phyloP scores from a whole-genome alignment of 1,140 invertebrate species.

The Neotoxoptera formosana region DNA sequence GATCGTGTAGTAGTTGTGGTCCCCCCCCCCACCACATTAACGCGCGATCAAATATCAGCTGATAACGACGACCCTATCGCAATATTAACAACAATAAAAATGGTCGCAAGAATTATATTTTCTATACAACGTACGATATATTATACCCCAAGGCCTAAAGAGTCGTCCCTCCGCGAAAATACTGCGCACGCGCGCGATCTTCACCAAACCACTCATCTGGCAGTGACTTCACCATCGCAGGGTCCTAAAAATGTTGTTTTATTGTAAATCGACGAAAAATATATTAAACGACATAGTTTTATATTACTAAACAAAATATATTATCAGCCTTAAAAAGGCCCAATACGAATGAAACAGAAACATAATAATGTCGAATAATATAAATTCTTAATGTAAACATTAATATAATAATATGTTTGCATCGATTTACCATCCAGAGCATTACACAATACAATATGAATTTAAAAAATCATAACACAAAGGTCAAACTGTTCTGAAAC shows the following conservation, averaged over 20 bases:
- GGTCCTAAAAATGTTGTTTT: background rate
- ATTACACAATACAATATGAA: background rate
- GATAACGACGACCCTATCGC: background rate
- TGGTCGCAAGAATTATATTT: background rate
- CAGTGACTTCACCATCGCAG: background rate
- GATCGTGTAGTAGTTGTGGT: background rate
- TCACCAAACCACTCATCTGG: background rate
- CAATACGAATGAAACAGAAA: background rate
- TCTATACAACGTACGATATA: too few relatives aligned
- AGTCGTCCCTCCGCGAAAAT: background rate
- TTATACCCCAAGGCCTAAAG: background rate
- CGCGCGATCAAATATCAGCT: background rate
- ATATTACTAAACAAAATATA: background rate
- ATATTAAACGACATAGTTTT: background rate
- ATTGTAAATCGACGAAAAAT: background rate
- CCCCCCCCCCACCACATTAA: background rate
- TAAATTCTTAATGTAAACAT: background rate
- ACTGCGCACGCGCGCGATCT: background rate
- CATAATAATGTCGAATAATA: too few relatives aligned
- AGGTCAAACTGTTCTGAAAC: background rate
- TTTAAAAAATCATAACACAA: background rate
- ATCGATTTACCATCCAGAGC: background rate
- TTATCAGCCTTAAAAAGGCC: background rate
- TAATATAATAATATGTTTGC: background rate
- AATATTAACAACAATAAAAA: background rate